Conservation (phyloP, 2,113 vertebrate genomes). For the Camelus dromedarius region DNA sequence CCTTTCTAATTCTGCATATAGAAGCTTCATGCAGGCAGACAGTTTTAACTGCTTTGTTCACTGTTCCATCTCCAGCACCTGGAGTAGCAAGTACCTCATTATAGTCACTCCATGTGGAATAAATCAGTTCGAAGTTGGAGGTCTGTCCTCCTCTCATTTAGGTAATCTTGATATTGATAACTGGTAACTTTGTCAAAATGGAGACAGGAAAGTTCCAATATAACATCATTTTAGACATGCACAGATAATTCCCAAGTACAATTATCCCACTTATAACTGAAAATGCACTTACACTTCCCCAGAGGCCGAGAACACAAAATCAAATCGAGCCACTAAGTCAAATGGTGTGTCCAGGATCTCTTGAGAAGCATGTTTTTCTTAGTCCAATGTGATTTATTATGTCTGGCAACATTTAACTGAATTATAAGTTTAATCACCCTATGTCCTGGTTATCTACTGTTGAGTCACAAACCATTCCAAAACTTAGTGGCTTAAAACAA, state of each 20-base stretch:
- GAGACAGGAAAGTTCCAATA: slow-evolving; percentile 7
- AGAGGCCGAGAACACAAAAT: not conserved
- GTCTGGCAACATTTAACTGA: not conserved
- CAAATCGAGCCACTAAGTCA: not conserved
- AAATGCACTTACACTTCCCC: not conserved
- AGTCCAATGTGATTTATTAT: not conserved
- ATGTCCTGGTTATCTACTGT: not conserved
- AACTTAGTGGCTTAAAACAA: not conserved
- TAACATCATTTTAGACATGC: not conserved
- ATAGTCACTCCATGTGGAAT: not conserved
- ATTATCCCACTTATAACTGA: not conserved
- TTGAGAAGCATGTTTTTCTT: not conserved
- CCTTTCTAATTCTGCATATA: slow-evolving; percentile 11
- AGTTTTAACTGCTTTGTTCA: not conserved
- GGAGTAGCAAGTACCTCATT: not conserved
- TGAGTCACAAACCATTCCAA: not conserved
- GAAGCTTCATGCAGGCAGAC: not conserved
- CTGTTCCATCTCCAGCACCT: not conserved
- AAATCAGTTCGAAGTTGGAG: not conserved
- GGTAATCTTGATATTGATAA: not conserved
- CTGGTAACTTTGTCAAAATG: not conserved
- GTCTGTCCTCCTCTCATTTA: not conserved
- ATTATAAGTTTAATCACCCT: not conserved
- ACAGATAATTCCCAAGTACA: slow-evolving; percentile 38
- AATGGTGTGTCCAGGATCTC: not conserved